phyloP scores from a whole-genome alignment of 2,797 vertebrate species.

The Apogon hyalosoma region DNA sequence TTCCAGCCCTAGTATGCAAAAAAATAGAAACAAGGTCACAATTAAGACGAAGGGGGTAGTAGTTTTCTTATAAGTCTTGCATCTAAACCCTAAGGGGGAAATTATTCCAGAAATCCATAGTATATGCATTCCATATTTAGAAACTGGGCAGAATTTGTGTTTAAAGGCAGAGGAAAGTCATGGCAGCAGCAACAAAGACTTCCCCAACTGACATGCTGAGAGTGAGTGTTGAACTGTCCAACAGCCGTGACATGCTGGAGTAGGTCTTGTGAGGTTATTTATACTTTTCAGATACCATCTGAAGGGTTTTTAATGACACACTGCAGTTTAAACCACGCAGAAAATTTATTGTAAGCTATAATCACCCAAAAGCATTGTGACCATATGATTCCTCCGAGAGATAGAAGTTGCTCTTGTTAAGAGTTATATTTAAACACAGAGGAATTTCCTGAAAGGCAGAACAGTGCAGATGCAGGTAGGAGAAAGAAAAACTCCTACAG shows the following conservation, averaged over 20 bases:
- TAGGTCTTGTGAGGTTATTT: constrained; percentile 52
- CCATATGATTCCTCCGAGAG: constrained; percentile 1
- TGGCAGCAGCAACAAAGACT: constrained; percentile 50
- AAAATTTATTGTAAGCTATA: constrained; percentile 4
- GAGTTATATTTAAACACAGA: neutral
- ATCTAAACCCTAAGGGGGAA: neutral
- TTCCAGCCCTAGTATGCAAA: constrained; percentile 37
- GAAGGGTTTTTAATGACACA: constrained; percentile 25
- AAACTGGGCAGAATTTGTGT: constrained; percentile 1
- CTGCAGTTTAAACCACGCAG: constrained; percentile 22
- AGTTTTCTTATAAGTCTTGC: neutral
- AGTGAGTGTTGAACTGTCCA: constrained; percentile 34
- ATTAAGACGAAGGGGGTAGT: constrained; percentile 1
- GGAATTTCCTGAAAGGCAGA: constrained; percentile 10
- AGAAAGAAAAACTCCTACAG: neutral
- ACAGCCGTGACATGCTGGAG: constrained; percentile 33
- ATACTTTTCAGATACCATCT: constrained; percentile 42
- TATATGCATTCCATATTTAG: constrained; percentile 11
- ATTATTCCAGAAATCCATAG: neutral
- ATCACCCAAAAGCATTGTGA: constrained; percentile 14
- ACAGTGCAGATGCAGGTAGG: constrained; percentile 10
- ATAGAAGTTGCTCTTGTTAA: neutral
- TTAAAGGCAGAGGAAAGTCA: constrained; percentile 8
- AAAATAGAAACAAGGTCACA: constrained; percentile 34
- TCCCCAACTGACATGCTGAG: neutral